These are phyloP conservation scores for Stercorarius parasiticus DNA, from an alignment of 2,113 vertebrate species.

Conservation along the genomic window DNA sequence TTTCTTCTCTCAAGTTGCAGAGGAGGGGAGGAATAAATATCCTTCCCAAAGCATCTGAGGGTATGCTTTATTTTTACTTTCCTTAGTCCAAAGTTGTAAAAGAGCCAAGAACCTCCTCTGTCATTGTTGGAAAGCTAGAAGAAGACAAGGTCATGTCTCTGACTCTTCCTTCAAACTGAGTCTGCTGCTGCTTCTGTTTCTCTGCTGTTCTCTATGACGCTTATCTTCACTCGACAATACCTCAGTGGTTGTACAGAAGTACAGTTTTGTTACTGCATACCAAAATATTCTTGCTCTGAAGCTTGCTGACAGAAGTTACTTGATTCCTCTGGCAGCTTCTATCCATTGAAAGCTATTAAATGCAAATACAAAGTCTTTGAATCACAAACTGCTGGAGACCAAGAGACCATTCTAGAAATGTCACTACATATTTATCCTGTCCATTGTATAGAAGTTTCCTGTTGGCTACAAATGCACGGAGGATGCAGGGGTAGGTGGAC, in stretches of 20 bases:
- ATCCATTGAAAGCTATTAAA: not conserved
- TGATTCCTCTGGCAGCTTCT: constrained; percentile 25
- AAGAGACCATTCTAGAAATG: not conserved
- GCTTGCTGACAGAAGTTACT: constrained; percentile 4
- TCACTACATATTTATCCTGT: not conserved
- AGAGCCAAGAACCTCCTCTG: constrained; percentile 12
- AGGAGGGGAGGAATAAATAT: not conserved
- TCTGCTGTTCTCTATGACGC: not conserved
- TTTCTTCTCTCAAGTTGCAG: not conserved
- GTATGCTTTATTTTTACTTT: constrained; percentile 7
- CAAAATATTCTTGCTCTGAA: constrained; percentile 36
- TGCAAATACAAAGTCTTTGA: not conserved
- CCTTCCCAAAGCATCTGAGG: not conserved
- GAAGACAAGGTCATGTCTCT: not conserved
- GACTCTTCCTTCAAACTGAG: constrained; percentile 17
- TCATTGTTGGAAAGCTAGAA: not conserved
- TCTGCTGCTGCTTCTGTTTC: not conserved
- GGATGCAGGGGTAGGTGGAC: not conserved
- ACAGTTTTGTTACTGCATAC: not conserved
- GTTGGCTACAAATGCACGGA: accelerated
- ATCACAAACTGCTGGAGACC: not conserved
- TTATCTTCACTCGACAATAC: constrained; percentile 30
- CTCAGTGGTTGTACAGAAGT: not conserved
- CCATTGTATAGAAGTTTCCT: not conserved
- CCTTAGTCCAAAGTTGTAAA: not conserved